Base-by-base conservation (phyloP, 2,888 invertebrate genomes). In the Drosophila formosana region DNA sequence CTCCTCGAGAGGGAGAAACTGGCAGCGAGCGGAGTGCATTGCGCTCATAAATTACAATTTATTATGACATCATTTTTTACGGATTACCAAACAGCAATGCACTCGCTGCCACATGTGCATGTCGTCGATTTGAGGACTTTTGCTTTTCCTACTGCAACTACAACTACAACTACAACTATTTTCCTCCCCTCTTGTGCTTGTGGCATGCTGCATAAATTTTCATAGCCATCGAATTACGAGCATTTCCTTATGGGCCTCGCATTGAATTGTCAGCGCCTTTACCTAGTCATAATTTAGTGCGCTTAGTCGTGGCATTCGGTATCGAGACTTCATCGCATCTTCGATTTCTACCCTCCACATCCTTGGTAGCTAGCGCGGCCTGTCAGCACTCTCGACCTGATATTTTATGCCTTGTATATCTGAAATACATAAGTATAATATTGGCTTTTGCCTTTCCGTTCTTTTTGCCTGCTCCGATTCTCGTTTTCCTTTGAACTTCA, bases 41-140 rank as follows among this genome's bases (percentile, higher is more conserved):
- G 78, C 67, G 66, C 80, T 74, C 84, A 86, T 86, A 86, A 86
- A 88, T 84, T 74, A 89, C 82, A 88, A 87, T 86, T 88, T 86
- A 86, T 86, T 88, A 88, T 86, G 86, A 88, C 89, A 88, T 87
- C 82, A 89, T 88, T 78, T 81, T 83, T 86, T 81, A 81, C 80
- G 89, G 85, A 88, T 86, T 86, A 86, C 82, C 80, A 74, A 81
- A 81, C 69, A 76, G 77, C 72, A 72, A 75, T 79, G 74, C 80
- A 76, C 65, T 77, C 60, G 47, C 30, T 77, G 78, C 78, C 69
- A 80, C 80, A 78, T 63, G 68, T 75, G 76, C 78, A 67, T 67
- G 66, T 72, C 78, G 64, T 72, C 78, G 66, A 68, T 70, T 73
- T 71, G 73, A 72, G 66, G 70, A 81, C 72, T 73, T 67, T 79